phyloP scores from a whole-genome alignment of 2,888 invertebrate genomes.

The Xestia xanthographa region DNA sequence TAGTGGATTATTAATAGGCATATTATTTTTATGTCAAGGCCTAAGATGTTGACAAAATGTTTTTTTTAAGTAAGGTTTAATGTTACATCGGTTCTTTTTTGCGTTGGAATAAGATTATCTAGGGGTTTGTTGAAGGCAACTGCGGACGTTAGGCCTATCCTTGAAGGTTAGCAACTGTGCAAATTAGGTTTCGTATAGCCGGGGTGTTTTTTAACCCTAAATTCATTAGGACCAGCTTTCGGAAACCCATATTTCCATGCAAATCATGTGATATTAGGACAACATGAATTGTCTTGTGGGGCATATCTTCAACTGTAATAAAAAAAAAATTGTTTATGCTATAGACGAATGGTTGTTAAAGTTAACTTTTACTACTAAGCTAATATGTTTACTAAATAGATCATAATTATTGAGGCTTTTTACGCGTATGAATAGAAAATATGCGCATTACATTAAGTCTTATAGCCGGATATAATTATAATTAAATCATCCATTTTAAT shows the following conservation, averaged over 20 bases:
- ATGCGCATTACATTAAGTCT: slow-evolving; percentile 27
- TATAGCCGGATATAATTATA: slow-evolving; percentile 37
- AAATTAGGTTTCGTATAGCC: not conserved
- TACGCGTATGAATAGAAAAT: slow-evolving; percentile 22
- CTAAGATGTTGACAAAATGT: slow-evolving; percentile 9
- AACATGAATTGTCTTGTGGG: not conserved
- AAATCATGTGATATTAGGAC: not conserved
- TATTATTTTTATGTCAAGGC: slow-evolving; percentile 37
- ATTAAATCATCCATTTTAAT: slow-evolving; percentile 47
- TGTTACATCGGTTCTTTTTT: not conserved
- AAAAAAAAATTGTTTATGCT: not conserved
- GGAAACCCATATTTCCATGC: not conserved
- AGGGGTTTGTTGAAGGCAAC: not conserved
- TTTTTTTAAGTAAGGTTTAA: not conserved
- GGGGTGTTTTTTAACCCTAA: not conserved
- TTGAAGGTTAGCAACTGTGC: not conserved
- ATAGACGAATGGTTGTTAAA: not conserved
- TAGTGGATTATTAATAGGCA: not conserved
- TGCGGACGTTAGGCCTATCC: not conserved
- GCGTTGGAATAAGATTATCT: not conserved
- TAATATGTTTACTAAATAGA: not conserved
- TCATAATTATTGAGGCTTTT: slow-evolving; percentile 30
- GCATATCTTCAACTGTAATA: not conserved
- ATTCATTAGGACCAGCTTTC: not conserved
- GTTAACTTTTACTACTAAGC: slow-evolving; percentile 5